Evolutionary conservation across 1,140 invertebrate genomes (phyloP).

Genomic region (Aplysia californica): DNA sequence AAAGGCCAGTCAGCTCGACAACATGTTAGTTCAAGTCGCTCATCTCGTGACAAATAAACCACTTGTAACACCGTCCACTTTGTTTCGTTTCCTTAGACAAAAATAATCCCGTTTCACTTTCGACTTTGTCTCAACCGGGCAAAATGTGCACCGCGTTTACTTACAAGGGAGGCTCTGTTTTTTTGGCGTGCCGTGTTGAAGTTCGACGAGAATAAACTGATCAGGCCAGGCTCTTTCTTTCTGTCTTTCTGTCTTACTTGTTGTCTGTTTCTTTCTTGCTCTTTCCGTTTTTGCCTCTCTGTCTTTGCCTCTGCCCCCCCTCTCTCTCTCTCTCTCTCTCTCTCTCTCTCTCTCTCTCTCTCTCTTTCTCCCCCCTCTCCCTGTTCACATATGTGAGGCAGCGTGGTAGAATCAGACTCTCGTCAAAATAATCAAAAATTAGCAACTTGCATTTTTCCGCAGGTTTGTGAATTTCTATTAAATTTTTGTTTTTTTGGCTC

Average conservation of each 20-base stretch:
- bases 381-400: too few relatives aligned
- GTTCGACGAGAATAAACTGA: too few relatives aligned
- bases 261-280: not conserved
- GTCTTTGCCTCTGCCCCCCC: not conserved
- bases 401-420: too few relatives aligned
- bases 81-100: not conserved
- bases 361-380: not conserved
- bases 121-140: not conserved
- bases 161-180: not conserved
- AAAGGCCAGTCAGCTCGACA: too few relatives aligned
- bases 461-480: too few relatives aligned
- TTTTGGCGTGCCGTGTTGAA: not conserved
- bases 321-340: conserved; percentile 1
- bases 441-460: too few relatives aligned
- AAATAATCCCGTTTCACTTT: not conserved
- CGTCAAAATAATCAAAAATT: too few relatives aligned
- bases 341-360: not conserved
- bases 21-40: too few relatives aligned
- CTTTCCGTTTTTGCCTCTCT: not conserved
- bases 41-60: not conserved
- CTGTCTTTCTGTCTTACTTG: not conserved
- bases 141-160: not conserved
- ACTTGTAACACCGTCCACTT: not conserved
- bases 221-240: not conserved
- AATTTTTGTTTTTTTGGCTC: too few relatives aligned